Evolutionary conservation across 1,140 invertebrate genomes (phyloP).

Genomic region (Sitobion miscanthi): DNA sequence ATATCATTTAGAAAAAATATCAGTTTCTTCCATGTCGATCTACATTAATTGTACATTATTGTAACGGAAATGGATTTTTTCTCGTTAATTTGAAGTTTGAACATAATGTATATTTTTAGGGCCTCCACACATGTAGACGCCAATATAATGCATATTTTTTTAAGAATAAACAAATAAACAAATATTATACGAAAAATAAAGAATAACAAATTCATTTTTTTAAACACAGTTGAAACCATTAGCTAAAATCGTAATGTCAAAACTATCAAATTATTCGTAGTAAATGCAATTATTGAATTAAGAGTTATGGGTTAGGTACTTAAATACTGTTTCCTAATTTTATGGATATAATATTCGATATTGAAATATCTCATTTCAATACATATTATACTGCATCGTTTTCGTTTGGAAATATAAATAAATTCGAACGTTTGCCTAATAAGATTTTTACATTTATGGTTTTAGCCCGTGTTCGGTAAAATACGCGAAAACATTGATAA

Average conservation of each 20-base stretch:
- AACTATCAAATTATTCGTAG: no score
- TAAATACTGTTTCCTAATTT: no score
- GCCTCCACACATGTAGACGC: neutral
- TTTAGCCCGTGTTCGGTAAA: neutral
- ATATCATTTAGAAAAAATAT: neutral
- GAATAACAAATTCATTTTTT: no score
- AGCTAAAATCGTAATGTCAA: no score
- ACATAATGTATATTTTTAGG: neutral
- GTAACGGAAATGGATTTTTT: neutral
- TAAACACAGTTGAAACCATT: no score
- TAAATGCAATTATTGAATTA: no score
- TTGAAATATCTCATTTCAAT: no score
- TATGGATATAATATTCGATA: no score
- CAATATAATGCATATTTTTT: neutral
- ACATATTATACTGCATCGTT: no score
- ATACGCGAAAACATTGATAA: neutral
- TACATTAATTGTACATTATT: neutral
- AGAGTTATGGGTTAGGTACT: no score
- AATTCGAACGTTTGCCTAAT: neutral
- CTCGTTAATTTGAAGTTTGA: neutral
- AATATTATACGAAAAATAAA: no score
- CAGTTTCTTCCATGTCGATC: neutral
- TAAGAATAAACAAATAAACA: no score
- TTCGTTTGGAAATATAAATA: neutral
- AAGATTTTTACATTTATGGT: neutral